A percentile compares a stretch with the other conserved stretches of the same genome.
These are phyloP conservation scores for Physeter macrocephalus DNA, from an alignment of 2,113 vertebrate species.

Conservation along the genomic window DNA sequence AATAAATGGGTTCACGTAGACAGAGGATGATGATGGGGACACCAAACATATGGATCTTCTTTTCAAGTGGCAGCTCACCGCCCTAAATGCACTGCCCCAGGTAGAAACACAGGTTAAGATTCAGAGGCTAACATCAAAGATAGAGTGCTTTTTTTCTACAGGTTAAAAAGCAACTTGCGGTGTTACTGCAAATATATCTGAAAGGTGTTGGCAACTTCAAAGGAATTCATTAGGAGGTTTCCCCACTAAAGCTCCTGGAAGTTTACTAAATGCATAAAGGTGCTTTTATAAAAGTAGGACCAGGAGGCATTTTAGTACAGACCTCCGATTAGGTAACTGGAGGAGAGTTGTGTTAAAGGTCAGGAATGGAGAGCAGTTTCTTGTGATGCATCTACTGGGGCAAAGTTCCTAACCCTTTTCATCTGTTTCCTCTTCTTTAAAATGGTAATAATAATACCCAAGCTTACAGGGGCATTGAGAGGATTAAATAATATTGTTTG, in stretches of 20 bases:
- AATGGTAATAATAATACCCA: neutral
- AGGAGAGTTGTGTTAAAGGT: neutral
- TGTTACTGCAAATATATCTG: neutral
- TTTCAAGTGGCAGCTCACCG: neutral
- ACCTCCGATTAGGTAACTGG: neutral
- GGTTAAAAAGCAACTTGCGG: slow-evolving; percentile 19
- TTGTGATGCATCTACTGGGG: neutral
- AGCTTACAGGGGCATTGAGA: neutral
- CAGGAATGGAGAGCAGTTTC: neutral
- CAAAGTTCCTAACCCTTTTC: neutral
- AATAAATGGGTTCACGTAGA: neutral
- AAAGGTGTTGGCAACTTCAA: neutral
- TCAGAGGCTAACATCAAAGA: slow-evolving; percentile 14
- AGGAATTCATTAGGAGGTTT: slow-evolving; percentile 12
- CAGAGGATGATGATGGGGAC: neutral
- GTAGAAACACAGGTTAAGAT: neutral
- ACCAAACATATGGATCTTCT: neutral
- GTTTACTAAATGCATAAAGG: slow-evolving; percentile 31
- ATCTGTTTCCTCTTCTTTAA: slow-evolving; percentile 2
- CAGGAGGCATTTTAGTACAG: neutral
- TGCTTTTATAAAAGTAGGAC: neutral
- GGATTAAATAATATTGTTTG: neutral
- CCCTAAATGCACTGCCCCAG: neutral
- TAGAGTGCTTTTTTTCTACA: neutral
- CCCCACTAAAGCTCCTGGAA: neutral